Conservation (phyloP, 2,797 vertebrate genomes). For the Naso thynnoides region DNA sequence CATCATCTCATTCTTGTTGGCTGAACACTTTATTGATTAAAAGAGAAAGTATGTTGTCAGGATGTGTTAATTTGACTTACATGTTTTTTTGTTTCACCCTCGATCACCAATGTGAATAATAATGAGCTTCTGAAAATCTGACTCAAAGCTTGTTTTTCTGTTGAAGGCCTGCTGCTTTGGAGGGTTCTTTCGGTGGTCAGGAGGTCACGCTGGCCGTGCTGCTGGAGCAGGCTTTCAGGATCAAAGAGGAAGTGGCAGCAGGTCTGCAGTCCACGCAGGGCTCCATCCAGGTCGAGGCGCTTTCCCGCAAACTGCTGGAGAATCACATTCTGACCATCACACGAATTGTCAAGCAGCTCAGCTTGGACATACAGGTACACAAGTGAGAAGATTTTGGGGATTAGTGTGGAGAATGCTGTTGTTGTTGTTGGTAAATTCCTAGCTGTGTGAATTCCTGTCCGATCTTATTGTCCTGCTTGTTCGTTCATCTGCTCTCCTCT, state of each 20-base stretch:
- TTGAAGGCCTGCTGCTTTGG: slow-evolving; percentile 66
- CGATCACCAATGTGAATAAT: neutral
- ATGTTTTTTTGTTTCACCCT: neutral
- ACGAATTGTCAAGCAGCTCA: slow-evolving; percentile 87
- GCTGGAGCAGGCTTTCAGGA: slow-evolving; percentile 86
- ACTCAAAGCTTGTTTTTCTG: slow-evolving; percentile 1
- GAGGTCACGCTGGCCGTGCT: slow-evolving; percentile 82
- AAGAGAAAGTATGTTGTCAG: too few species aligned
- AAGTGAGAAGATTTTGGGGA: neutral
- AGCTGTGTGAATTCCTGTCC: neutral
- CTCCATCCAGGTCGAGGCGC: slow-evolving; percentile 72
- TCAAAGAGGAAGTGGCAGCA: slow-evolving; percentile 85
- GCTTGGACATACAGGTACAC: slow-evolving; percentile 85
- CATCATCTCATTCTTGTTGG: slow-evolving; percentile 16
- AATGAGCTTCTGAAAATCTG: neutral
- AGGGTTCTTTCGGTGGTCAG: slow-evolving; percentile 77
- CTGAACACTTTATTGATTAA: slow-evolving; percentile 23
- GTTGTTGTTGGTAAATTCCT: neutral
- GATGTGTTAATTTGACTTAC: neutral
- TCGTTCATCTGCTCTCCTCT: slow-evolving; percentile 19
- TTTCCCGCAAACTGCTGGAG: slow-evolving; percentile 85
- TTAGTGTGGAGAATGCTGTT: neutral
- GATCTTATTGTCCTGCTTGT: neutral
- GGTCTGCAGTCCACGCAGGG: slow-evolving; percentile 76
- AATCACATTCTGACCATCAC: slow-evolving; percentile 87